Base-by-base conservation (phyloP, 1,140 invertebrate species). In the Diachasmimorpha longicaudata region DNA sequence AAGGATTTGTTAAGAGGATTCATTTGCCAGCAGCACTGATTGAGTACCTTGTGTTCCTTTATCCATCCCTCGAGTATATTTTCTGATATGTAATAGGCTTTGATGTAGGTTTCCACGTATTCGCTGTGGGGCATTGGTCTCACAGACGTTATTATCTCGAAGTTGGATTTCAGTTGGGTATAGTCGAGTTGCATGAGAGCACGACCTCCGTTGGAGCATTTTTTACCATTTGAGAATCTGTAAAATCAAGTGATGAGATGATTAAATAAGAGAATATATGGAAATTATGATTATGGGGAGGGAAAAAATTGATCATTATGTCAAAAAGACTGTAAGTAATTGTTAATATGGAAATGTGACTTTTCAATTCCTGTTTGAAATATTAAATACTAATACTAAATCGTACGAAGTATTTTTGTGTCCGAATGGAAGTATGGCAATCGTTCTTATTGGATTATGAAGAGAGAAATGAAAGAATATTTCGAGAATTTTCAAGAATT, bases 111-210 rank as follows among this genome's bases (percentile, higher is more conserved):
- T 88, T 99, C 97, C 0, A 99, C 97, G 82, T 96, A 97, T 67
- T 96, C 94, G 81, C 93, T 93, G 83, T 96, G 94, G 10, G 97
- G 96, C 44, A 98, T 91, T 14, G 96, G 97, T 85, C 94, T 93
- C 13, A 96, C 81, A 10, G 91, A 91, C 0, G 96, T 95, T 16
- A 98, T 92, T 81, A 94, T 93, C 85, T 98, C 97, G 42, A 99
- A 90, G 83, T 98, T 98, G 10, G 95, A 94, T 70, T 97, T 91
- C 75, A 99, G 93, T 85, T 99, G 98, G 23, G 97, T 96, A 86
- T 97, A 99, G 91, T 99, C 98, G 4, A 99, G 90, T 85, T 99
- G 97, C 98, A 99, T 99, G 3, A 99, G 86, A 0, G 96, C 98
- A 76, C 98, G 89, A 0, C 98, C 98, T 79, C 97, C 97, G 79